Base-by-base conservation (phyloP, 2,113 vertebrate species). In the Sapayoa aenigma region DNA sequence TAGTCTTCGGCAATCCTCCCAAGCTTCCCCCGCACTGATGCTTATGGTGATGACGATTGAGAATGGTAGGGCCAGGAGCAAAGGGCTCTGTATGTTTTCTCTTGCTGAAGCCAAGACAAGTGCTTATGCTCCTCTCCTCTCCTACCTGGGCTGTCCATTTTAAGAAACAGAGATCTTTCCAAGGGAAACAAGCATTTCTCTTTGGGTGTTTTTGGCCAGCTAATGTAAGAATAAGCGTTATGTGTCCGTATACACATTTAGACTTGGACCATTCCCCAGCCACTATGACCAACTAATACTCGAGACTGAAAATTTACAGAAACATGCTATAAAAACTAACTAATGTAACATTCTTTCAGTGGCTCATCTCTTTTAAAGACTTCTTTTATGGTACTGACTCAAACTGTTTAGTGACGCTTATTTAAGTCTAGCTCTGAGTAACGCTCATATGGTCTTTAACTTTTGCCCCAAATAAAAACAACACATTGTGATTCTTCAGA, bases 251-350 rank as follows among this genome's bases (percentile, higher is more conserved):
- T 6, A 74, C 9, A 27, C 50, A 39, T 76, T 73, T 59, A 83
- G 53, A 46, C 49, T 30, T 30, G 33, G 74, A 87, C 22, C 17
- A 42, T 49, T 67, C 74, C 47, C 68, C 77, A 94, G 41, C 42
- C 65, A 92, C 74, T 86, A 67, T 24, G 87, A 88, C 96, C 42
- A 21, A 33, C 39, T 81, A 71, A 82, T 74, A 94, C 13, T 74
- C 42, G 47, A 74, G 63, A 93, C 5, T 39, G 92, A 94, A 92
- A 89, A 58, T 83, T 74, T 96, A 96, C 65, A 93, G 83, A 87
- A 94, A 94, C 20, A 14, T 7, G 9, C 22, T 47, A 72, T 15
- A 85, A 79, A 80, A 52, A 9, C 49, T 31, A 73, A 13, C 31
- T 76, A 90, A 87, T 59, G 24, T 39, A 53, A 25, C 24, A 13